Evolutionary conservation across 2,113 vertebrate genomes (phyloP), one percentile per base, ranked within the genome.

Genomic region (Chroicocephalus ridibundus): DNA sequence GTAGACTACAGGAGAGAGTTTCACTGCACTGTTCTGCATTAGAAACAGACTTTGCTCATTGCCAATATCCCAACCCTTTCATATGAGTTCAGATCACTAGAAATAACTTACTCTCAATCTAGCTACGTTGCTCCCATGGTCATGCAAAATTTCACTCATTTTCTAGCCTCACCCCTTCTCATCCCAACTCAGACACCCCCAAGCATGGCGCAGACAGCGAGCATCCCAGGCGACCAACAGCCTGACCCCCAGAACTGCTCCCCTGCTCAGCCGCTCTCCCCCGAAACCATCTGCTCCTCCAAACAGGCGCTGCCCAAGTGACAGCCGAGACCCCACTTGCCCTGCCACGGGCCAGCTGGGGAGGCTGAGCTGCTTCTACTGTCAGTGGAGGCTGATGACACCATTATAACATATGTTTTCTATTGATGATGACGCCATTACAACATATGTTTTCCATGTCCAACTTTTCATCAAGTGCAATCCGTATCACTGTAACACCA

Each of bases 171-270:
- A 0, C 3, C 15, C 44, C 20, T 54, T 44, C 40, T 55, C 20
- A 61, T 26, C 11, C 31, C 32, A 61, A 44, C 24, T 57, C 47
- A 44, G 26, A 38, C 16, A 21, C 6, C 11, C 17, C 15, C 47
- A 34, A 38, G 42, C 14, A 19, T 2, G 15, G 26, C 1, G 1
- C n/a, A 76, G n/a, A n/a, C 21, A 55, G 17, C 1, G 1, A 52
- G 42, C 29, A 46, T 5, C 25, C 38, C 58, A 21, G 58, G 11
- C 19, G 47, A 54, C 51, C 27, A 54, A 54, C 51, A 36, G 34
- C 74, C 36, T 68, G 72, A 62, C 8, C n/a, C 40, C 27, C 20
- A n/a, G 61, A 64, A 58, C 32, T 25, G 36, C 66, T 62, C 19
- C 20, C 21, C 42, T 40, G 32, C 54, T 52, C 42, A n/a, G 68